These are phyloP conservation scores for Brachionichthys hirsutus DNA, from an alignment of 2,113 vertebrate genomes.

Conservation along the genomic window DNA sequence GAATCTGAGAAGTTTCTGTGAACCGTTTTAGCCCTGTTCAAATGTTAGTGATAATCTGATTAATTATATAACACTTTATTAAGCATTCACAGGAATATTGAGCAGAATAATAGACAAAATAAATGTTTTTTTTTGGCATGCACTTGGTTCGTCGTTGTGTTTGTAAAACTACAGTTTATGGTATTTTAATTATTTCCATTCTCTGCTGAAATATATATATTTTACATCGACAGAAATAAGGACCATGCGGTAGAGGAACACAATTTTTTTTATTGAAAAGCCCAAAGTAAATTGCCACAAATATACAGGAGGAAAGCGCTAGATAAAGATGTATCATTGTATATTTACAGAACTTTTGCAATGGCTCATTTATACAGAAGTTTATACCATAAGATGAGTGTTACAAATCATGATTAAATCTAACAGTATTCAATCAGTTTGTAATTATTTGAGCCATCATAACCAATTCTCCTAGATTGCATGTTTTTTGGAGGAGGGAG, in stretches of 20 bases:
- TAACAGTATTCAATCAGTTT: conserved; percentile 26
- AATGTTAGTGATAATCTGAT: too few species aligned
- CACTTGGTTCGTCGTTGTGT: too few species aligned
- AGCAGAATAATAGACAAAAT: too few species aligned
- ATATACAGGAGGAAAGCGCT: conserved; percentile 67
- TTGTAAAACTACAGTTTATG: not conserved
- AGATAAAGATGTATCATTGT: conserved; percentile 65
- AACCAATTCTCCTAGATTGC: not conserved
- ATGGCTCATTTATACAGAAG: conserved; percentile 60
- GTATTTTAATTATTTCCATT: not conserved
- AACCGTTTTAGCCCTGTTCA: not conserved
- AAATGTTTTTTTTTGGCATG: not conserved
- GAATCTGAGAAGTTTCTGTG: conserved; percentile 68
- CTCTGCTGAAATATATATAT: too few species aligned
- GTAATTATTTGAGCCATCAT: not conserved
- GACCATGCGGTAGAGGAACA: conserved; percentile 43
- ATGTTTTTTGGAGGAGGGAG: too few species aligned
- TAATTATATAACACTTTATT: too few species aligned
- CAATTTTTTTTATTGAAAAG: conserved; percentile 73
- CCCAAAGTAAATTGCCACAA: conserved; percentile 64
- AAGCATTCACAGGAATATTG: too few species aligned
- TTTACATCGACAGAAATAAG: conserved; percentile 1
- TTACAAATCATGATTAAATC: conserved; percentile 52
- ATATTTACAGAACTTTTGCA: conserved; percentile 73
- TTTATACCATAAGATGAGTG: conserved; percentile 52